phyloP scores from a whole-genome alignment of 2,888 invertebrate species.

The Perizoma flavofasciatum region DNA sequence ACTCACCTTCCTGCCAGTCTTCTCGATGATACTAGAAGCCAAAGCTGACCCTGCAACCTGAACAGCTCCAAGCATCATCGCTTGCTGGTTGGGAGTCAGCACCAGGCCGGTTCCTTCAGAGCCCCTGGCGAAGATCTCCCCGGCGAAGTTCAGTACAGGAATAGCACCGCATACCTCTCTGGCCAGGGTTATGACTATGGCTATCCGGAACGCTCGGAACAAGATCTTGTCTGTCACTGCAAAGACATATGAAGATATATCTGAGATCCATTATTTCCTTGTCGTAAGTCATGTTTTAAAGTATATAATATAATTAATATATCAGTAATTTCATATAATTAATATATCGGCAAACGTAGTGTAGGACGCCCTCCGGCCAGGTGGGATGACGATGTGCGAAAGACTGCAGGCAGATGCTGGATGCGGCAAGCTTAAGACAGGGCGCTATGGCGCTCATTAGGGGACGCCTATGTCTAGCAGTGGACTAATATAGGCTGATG shows the following conservation, averaged over 20 bases:
- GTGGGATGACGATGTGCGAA: no score
- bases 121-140: slow-evolving; percentile 66
- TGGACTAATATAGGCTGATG: no score
- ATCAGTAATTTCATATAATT: no score
- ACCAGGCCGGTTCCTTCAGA: slow-evolving; percentile 53
- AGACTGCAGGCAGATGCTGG: no score
- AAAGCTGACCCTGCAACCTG: slow-evolving; percentile 67
- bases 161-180: slow-evolving; percentile 71
- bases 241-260: slow-evolving; percentile 27
- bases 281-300: no score
- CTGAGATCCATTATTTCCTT: no score
- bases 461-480: no score
- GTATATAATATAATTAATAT: no score
- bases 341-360: no score
- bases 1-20: slow-evolving; percentile 66
- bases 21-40: slow-evolving; percentile 67
- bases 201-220: slow-evolving; percentile 65
- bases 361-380: no score
- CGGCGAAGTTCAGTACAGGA: slow-evolving; percentile 72
- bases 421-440: no score
- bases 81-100: slow-evolving; percentile 71
- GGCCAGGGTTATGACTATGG: slow-evolving; percentile 56
- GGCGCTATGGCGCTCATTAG: no score
- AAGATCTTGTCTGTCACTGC: slow-evolving; percentile 67
- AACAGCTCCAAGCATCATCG: slow-evolving; percentile 70